Evolutionary conservation across 1,140 invertebrate genomes (phyloP).

Genomic region (Dendrolimus kikuchii): DNA sequence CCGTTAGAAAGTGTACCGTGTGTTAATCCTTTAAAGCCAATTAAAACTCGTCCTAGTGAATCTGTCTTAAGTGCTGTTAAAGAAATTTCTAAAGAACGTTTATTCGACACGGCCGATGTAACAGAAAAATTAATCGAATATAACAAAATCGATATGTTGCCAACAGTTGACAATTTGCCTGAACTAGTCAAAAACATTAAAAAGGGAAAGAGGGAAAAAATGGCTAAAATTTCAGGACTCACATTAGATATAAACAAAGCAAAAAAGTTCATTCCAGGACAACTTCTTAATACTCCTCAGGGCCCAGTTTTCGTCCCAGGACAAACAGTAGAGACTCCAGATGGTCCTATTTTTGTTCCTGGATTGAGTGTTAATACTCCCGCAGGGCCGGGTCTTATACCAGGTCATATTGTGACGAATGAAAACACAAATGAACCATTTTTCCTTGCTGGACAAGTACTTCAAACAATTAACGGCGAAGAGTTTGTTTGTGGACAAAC

Average conservation of each 20-base stretch:
- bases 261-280: slow-evolving; percentile 78
- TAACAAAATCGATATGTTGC: slow-evolving; percentile 73
- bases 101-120: slow-evolving; percentile 74
- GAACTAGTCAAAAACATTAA: slow-evolving; percentile 76
- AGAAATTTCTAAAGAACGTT: slow-evolving; percentile 68
- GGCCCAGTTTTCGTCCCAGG: slow-evolving; percentile 82
- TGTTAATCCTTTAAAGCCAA: slow-evolving; percentile 74
- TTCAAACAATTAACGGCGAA: slow-evolving; percentile 75
- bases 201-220: slow-evolving; percentile 73
- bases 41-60: slow-evolving; percentile 70
- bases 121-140: slow-evolving; percentile 72
- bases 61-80: slow-evolving; percentile 67
- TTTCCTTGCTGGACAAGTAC: slow-evolving; percentile 79
- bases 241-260: slow-evolving; percentile 77
- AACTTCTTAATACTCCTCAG: slow-evolving; percentile 79
- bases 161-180: slow-evolving; percentile 76
- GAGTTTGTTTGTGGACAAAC: slow-evolving; percentile 80
- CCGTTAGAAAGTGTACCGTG: slow-evolving; percentile 77
- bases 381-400: slow-evolving; percentile 77
- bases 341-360: slow-evolving; percentile 79
- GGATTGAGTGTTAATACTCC: slow-evolving; percentile 81
- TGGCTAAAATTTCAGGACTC: slow-evolving; percentile 76
- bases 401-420: slow-evolving; percentile 78
- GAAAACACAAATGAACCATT: slow-evolving; percentile 73
- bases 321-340: slow-evolving; percentile 79